Evolutionary conservation across 1,140 invertebrate species (phyloP).

Genomic region (Lutraria rhynchaena): DNA sequence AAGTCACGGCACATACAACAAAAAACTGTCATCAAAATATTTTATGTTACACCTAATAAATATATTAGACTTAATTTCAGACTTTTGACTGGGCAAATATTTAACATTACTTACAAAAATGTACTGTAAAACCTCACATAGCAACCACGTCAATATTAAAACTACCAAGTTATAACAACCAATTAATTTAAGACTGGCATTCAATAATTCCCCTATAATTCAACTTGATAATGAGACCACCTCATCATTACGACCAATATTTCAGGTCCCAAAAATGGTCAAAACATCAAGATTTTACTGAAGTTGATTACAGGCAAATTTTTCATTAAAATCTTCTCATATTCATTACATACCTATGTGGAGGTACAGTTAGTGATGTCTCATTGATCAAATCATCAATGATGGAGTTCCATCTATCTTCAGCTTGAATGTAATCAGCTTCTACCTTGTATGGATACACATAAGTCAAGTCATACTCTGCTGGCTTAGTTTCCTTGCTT

Average conservation of each 20-base stretch:
- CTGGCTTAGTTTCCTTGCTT: conserved; percentile 63
- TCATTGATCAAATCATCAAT: conserved; percentile 65
- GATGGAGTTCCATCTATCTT: conserved; percentile 26
- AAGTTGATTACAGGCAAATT: too few relatives aligned
- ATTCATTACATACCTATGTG: conserved; percentile 61
- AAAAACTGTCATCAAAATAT: too few relatives aligned
- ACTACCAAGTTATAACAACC: too few relatives aligned
- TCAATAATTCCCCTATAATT: not conserved
- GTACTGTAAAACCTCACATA: not conserved
- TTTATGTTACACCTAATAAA: too few relatives aligned
- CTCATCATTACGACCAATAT: too few relatives aligned
- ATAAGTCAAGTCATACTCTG: conserved; percentile 57
- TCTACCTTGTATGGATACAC: conserved; percentile 57
- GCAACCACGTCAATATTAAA: too few relatives aligned
- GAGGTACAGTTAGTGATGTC: conserved; percentile 61
- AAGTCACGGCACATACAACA: too few relatives aligned
- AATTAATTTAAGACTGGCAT: not conserved
- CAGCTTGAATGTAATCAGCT: conserved; percentile 34
- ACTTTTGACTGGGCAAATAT: not conserved
- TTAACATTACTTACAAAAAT: not conserved
- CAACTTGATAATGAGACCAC: too few relatives aligned
- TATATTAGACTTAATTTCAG: not conserved
- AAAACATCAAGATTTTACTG: too few relatives aligned
- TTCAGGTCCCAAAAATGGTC: too few relatives aligned
- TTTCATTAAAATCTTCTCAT: too few relatives aligned